phyloP scores from a whole-genome alignment of 2,113 vertebrate genomes.

The Charina bottae region DNA sequence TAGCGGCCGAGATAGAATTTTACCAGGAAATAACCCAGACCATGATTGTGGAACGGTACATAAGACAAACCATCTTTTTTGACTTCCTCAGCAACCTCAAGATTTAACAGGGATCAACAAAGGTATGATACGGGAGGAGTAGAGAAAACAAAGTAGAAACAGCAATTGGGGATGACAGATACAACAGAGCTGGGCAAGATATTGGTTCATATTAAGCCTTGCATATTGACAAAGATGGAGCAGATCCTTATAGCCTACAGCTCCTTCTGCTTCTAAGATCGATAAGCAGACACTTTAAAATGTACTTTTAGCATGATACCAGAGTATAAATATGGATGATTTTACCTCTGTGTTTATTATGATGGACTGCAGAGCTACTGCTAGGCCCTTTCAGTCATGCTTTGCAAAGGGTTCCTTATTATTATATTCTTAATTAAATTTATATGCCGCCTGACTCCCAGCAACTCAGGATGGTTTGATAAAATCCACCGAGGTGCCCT shows the following conservation, averaged over 20 bases:
- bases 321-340: not conserved
- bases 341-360: not conserved
- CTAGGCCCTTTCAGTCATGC: not conserved
- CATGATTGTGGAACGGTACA: not conserved
- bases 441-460: not conserved
- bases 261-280: accelerated
- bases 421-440: not conserved
- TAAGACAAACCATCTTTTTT: not conserved
- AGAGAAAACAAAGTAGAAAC: too few species aligned
- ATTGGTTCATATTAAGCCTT: not conserved
- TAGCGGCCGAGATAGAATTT: too few species aligned
- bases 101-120: not conserved
- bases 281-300: not conserved
- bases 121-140: too few species aligned
- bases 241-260: not conserved
- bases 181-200: not conserved
- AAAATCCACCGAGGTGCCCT: too few species aligned
- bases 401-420: not conserved
- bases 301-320: accelerated
- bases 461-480: not conserved
- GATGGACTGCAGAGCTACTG: accelerated
- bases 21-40: too few species aligned
- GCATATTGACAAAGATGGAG: accelerated
- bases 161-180: not conserved
- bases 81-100: too few species aligned